phyloP scores from a whole-genome alignment of 2,797 vertebrate genomes.

The Thaleichthys pacificus region DNA sequence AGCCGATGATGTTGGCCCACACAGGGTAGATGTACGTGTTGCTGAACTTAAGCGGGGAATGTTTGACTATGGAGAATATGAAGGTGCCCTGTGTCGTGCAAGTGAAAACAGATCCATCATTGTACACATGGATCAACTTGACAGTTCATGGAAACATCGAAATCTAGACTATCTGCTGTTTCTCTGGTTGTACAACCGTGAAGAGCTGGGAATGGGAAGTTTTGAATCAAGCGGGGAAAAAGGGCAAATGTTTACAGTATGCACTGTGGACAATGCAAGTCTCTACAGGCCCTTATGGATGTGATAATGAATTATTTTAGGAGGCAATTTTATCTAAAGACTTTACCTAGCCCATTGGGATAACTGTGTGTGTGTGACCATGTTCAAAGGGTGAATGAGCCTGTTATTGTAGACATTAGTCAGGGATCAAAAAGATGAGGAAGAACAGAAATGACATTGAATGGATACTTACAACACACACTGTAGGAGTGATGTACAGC shows the following conservation, averaged over 20 bases:
- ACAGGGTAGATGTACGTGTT: slow-evolving; percentile 62
- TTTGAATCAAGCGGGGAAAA: too few relatives aligned
- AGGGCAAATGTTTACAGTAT: too few relatives aligned
- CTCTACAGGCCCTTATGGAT: too few relatives aligned
- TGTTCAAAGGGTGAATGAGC: background rate
- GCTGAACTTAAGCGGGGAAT: slow-evolving; percentile 65
- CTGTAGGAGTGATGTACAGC: slow-evolving; percentile 78
- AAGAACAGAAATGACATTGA: background rate
- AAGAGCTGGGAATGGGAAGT: too few relatives aligned
- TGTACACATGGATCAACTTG: background rate
- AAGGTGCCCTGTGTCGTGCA: slow-evolving; percentile 45
- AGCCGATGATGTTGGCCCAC: slow-evolving; percentile 68
- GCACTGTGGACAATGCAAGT: background rate
- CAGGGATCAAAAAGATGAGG: too few relatives aligned
- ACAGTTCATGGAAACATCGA: too few relatives aligned
- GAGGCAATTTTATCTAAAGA: too few relatives aligned
- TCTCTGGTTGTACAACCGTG: too few relatives aligned
- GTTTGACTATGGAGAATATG: slow-evolving; percentile 62
- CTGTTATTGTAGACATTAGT: too few relatives aligned
- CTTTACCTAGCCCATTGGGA: background rate
- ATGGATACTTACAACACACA: slow-evolving; percentile 77
- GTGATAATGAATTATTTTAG: too few relatives aligned
- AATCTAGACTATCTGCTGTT: too few relatives aligned
- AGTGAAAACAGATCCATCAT: too few relatives aligned
- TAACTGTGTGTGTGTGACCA: background rate